These are phyloP conservation scores for Brachionichthys hirsutus DNA, from an alignment of 2,113 vertebrate species.

Conservation along the genomic window DNA sequence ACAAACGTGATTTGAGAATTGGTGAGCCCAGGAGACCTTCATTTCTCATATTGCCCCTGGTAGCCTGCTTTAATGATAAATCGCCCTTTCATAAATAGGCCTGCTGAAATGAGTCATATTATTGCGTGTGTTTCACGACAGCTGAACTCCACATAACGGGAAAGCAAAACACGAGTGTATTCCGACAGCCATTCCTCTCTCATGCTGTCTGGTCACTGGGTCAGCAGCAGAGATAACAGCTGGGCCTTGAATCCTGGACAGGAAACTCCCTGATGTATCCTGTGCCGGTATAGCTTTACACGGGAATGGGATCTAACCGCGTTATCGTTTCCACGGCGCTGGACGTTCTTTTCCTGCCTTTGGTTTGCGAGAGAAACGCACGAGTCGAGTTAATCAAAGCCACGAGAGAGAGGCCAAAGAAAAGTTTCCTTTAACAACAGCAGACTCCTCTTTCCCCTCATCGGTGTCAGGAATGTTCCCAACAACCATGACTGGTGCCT, in stretches of 20 bases:
- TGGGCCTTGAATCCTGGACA: not conserved
- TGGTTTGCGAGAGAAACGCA: no score
- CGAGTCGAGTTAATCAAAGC: no score
- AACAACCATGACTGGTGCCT: not conserved
- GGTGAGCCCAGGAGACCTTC: no score
- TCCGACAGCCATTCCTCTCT: not conserved
- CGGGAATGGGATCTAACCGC: not conserved
- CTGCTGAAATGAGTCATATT: no score
- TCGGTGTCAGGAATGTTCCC: not conserved
- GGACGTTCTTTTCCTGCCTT: not conserved
- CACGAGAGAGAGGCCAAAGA: no score
- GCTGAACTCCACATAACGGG: not conserved
- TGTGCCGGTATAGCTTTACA: not conserved
- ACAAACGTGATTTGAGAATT: no score
- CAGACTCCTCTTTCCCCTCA: not conserved
- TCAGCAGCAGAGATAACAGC: slow-evolving; percentile 4
- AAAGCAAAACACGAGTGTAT: not conserved
- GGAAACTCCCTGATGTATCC: not conserved
- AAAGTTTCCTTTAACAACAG: not conserved
- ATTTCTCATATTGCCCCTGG: no score
- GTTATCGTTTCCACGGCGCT: not conserved
- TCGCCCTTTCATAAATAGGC: not conserved
- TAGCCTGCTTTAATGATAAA: not conserved
- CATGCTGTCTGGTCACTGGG: not conserved
- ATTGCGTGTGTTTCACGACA: not conserved